Evolutionary conservation across 1,140 invertebrate species (phyloP), one percentile per base, ranked within the genome.

Genomic region (Thalassaphorura encarpata): DNA sequence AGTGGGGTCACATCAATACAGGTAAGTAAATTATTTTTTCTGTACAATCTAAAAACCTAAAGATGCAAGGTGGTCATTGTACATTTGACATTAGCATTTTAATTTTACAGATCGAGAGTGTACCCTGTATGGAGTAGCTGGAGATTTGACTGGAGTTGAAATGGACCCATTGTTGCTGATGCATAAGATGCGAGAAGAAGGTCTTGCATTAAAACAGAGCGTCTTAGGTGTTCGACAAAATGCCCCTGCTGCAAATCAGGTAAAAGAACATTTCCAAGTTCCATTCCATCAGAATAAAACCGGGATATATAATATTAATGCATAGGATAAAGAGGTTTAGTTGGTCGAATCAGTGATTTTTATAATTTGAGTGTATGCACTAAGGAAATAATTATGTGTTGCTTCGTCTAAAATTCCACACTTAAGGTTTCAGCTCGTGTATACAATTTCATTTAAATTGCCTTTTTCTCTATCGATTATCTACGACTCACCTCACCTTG

Each of bases 1-100:
- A 97, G 70, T 99, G 96, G 94, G 97, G 97, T 5, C 97, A 99
- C 69, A 93, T 99, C 40, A 99, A 99, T 70, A 99, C 97, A 69
- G 94, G 92, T 81, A 76, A 26, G 11, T 13, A 58, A n/a, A 49
- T 29, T 28, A 11, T 21, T n/a, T 1, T 42, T 8, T 45, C n/a
- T 11, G 5, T 46, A 11, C 23, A n/a, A 26, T 52, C 6, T 28
- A 52, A n/a, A 6, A 52, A 45, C 5, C 19, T 43, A 19, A 16
- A 16, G 8, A 13, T 43, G 6, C 8, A 43, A n/a, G n/a, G n/a
- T n/a, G n/a, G n/a, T n/a, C n/a, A n/a, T n/a, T n/a, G 11, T 26
- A 27, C 26, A 27, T 48, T 11, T 23, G 8, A 23, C 26, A n/a
- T 53, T 39, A 43, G n/a, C 26, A 54, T 47, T 46, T 43, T 62